Conservation (phyloP, 2,888 invertebrate species). For the Cheilosia urbana region DNA sequence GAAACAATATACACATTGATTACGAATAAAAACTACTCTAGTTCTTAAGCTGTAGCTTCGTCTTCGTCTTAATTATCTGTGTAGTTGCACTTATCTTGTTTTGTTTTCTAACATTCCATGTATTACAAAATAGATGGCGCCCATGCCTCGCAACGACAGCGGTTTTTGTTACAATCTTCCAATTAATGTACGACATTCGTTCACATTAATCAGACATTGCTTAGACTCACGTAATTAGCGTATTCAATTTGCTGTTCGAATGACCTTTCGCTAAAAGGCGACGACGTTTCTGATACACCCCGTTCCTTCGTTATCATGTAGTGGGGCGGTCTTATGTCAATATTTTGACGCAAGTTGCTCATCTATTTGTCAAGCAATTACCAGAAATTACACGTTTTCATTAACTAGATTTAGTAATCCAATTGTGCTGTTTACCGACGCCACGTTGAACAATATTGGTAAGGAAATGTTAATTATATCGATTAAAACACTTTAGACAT, state of each 20-base stretch:
- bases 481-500: not conserved
- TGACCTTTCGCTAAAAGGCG: conserved; percentile 31
- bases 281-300: conserved; percentile 1
- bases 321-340: not conserved
- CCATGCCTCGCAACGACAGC: not conserved
- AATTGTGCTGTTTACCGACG: not conserved
- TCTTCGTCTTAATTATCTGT: conserved; percentile 6
- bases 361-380: not conserved
- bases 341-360: not conserved
- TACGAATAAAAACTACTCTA: not conserved
- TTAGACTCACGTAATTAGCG: conserved; percentile 29
- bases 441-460: not conserved
- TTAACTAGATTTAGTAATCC: not conserved
- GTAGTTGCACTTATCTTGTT: not conserved
- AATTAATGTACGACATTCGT: conserved; percentile 15
- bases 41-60: not conserved
- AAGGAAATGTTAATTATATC: conserved; percentile 18
- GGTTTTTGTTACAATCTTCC: conserved; percentile 1
- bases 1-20: conserved; percentile 16
- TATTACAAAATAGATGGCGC: conserved; percentile 24
- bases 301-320: not conserved
- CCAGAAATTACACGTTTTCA: not conserved
- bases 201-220: conserved; percentile 42
- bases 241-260: conserved; percentile 48
- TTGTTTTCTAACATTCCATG: not conserved